Conservation (phyloP, 2,888 invertebrate species). For the Cephus sareptanus region DNA sequence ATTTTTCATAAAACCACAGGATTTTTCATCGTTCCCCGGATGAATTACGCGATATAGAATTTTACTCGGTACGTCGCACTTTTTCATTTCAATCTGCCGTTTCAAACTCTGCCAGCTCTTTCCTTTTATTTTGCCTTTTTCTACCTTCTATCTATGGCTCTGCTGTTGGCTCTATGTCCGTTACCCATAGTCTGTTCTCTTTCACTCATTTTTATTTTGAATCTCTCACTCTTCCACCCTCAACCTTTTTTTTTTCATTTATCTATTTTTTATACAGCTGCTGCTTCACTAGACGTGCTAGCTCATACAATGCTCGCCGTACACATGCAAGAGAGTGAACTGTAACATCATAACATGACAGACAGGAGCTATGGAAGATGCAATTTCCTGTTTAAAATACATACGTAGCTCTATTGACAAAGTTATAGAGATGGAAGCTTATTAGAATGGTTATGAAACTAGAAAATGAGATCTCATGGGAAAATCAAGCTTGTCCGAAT, state of each 20-base stretch:
- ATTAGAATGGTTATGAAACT: neutral
- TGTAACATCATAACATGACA: neutral
- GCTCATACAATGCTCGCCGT: neutral
- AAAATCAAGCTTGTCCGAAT: neutral
- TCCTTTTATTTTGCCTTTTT: neutral
- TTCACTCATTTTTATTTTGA: neutral
- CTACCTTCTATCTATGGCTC: neutral
- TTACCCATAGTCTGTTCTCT: neutral
- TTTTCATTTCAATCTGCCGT: neutral
- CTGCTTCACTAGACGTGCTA: neutral
- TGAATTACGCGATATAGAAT: neutral
- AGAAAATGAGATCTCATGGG: neutral
- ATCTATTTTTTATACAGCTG: neutral
- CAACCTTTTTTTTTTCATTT: neutral
- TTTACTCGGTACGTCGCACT: neutral
- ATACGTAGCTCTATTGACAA: neutral
- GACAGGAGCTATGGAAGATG: neutral
- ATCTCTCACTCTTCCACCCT: neutral
- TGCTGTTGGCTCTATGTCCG: neutral
- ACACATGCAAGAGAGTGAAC: neutral
- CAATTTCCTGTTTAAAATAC: neutral
- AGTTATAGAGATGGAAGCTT: neutral
- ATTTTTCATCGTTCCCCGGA: neutral
- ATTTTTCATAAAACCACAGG: neutral
- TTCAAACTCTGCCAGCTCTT: neutral